Percentiles rank a stretch among this genome's conserved stretches.
Conservation (phyloP, 2,113 vertebrate species). For the Echinops telfairi region DNA sequence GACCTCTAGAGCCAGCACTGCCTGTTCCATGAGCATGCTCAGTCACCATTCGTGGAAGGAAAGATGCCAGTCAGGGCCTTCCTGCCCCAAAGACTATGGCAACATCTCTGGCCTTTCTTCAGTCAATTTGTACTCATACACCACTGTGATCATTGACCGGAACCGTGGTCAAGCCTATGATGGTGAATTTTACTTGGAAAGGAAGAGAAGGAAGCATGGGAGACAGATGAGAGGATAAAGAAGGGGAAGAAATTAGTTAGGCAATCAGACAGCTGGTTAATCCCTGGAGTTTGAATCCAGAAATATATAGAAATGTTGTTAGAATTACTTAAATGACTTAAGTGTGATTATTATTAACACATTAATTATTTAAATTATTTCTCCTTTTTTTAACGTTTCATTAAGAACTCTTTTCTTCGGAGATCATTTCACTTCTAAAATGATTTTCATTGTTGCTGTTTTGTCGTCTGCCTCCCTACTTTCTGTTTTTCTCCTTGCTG, state of each 20-base stretch:
- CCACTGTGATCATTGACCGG: background rate
- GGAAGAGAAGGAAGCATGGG: background rate
- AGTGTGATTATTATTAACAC: background rate
- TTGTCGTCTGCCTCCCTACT: background rate
- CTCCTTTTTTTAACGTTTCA: background rate
- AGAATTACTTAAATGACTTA: constrained; percentile 6
- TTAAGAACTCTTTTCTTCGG: background rate
- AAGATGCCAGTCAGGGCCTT: background rate
- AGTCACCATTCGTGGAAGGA: background rate
- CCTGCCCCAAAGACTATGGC: background rate
- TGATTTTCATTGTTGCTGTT: background rate
- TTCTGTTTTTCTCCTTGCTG: background rate
- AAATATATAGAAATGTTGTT: background rate
- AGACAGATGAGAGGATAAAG: background rate
- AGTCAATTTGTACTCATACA: background rate
- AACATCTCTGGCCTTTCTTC: background rate
- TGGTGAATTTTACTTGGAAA: background rate
- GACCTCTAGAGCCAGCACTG: background rate
- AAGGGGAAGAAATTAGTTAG: background rate
- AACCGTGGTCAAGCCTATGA: background rate
- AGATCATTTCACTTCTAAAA: background rate
- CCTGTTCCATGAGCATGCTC: background rate
- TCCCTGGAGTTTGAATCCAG: background rate
- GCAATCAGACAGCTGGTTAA: background rate
- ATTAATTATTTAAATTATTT: too few species aligned